Evolutionary conservation across 2,797 vertebrate species (phyloP).

Genomic region (Coranthus polyacanthus): DNA sequence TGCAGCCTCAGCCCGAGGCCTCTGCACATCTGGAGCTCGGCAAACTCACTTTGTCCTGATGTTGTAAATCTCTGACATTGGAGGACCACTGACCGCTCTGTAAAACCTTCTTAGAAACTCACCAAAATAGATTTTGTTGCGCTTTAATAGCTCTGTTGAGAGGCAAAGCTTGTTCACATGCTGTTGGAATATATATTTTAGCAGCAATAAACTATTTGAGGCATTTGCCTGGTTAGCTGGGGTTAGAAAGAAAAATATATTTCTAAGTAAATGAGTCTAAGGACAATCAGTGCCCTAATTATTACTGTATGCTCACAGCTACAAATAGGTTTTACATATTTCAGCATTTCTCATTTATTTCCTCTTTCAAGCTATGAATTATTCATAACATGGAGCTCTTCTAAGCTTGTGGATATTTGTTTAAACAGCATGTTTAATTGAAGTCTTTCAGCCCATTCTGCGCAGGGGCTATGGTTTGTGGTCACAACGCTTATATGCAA

Average conservation of each 20-base stretch:
- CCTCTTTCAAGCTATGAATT: constrained; percentile 74
- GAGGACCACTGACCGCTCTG: constrained; percentile 41
- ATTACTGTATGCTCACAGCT: constrained; percentile 77
- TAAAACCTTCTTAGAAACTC: constrained; percentile 36
- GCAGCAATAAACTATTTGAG: constrained; percentile 36
- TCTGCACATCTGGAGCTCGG: constrained; percentile 77
- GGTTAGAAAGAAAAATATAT: constrained; percentile 50
- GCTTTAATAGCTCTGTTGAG: constrained; percentile 22
- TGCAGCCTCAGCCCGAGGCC: constrained; percentile 71
- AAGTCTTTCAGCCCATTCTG: constrained; percentile 83
- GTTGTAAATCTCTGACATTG: constrained; percentile 60
- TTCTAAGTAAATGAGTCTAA: constrained; percentile 70
- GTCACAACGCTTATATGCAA: constrained; percentile 79
- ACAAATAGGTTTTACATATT: constrained; percentile 80
- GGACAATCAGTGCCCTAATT: constrained; percentile 70
- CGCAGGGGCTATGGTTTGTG: constrained; percentile 79
- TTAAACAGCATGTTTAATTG: constrained; percentile 88
- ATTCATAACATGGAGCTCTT: constrained; percentile 78
- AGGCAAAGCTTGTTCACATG: constrained; percentile 30
- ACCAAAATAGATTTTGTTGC: constrained; percentile 40
- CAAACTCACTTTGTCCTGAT: constrained; percentile 65
- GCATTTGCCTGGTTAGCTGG: constrained; percentile 43
- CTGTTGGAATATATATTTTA: constrained; percentile 37
- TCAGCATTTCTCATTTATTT: constrained; percentile 79
- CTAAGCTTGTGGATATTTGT: constrained; percentile 86